Conservation (phyloP, 2,888 invertebrate species). For the Coleophora deauratella region DNA sequence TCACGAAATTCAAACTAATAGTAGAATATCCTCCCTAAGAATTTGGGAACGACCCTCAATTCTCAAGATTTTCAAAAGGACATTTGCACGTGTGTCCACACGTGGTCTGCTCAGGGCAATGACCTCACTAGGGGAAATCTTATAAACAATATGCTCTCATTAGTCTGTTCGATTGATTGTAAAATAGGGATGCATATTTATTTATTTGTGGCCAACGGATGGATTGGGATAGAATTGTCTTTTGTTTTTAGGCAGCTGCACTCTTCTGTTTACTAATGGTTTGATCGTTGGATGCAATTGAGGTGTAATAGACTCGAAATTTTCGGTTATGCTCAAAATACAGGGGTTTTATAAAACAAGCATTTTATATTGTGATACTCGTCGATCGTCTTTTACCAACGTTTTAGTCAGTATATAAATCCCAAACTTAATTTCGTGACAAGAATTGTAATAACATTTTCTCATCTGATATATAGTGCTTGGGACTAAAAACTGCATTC, state of each 20-base stretch:
- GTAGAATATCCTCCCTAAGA: conserved; percentile 17
- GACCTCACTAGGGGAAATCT: conserved; percentile 24
- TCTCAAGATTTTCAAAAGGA: conserved; percentile 45
- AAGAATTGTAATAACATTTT: too few species aligned
- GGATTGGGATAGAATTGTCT: conserved; percentile 14
- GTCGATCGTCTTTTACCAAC: too few species aligned
- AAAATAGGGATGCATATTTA: conserved; percentile 18
- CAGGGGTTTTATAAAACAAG: too few species aligned
- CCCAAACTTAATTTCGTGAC: too few species aligned
- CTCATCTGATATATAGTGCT: too few species aligned
- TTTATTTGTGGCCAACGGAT: background rate
- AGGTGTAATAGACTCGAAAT: background rate
- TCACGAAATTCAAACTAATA: conserved; percentile 49
- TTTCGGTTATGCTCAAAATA: too few species aligned
- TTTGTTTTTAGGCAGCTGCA: conserved; percentile 52
- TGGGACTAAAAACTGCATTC: too few species aligned
- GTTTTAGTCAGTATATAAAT: too few species aligned
- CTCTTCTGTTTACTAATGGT: conserved; percentile 25
- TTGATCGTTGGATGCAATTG: conserved; percentile 12
- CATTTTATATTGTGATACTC: too few species aligned
- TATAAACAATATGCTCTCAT: conserved; percentile 50
- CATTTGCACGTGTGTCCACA: conserved; percentile 54
- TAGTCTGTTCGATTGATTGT: conserved; percentile 30
- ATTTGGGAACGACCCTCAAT: conserved; percentile 19
- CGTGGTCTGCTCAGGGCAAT: conserved; percentile 49